Percentiles rank a stretch among this genome's conserved stretches.
Conservation (phyloP, 2,888 invertebrate species). For the Plebejus melissa region DNA sequence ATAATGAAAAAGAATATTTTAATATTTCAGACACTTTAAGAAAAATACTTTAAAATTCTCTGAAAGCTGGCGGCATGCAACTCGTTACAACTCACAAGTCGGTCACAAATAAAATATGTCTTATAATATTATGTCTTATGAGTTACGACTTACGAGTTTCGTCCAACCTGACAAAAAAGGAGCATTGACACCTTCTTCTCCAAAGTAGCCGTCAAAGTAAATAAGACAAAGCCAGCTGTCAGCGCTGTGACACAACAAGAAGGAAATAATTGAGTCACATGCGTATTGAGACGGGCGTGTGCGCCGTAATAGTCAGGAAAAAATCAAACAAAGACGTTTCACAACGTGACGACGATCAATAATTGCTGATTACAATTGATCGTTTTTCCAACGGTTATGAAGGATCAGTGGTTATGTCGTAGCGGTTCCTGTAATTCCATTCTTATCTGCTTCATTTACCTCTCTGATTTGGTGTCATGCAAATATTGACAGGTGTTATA, state of each 20-base stretch:
- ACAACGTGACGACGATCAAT: slow-evolving; percentile 15
- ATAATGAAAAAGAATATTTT: no score
- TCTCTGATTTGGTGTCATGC: background rate
- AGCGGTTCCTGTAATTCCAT: background rate
- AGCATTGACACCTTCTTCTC: background rate
- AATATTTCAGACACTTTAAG: no score
- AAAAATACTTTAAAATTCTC: no score
- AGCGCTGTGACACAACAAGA: slow-evolving; percentile 1
- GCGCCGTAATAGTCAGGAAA: slow-evolving; percentile 1
- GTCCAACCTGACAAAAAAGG: no score
- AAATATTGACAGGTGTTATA: background rate
- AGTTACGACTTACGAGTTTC: no score
- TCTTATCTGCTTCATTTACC: background rate
- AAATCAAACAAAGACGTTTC: slow-evolving; percentile 25
- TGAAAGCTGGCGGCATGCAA: no score
- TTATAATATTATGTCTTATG: no score
- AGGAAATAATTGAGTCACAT: slow-evolving; percentile 13
- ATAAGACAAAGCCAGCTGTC: background rate
- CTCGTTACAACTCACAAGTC: no score
- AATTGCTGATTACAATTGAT: slow-evolving; percentile 10
- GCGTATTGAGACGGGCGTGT: background rate
- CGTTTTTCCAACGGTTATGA: slow-evolving; percentile 9
- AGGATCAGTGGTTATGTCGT: background rate
- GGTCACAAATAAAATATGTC: no score
- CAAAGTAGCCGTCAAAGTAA: background rate